Evolutionary conservation across 2,113 vertebrate genomes (phyloP), one percentile per base, ranked within the genome.

Genomic region (zebrafish (Danio rerio)): DNA sequence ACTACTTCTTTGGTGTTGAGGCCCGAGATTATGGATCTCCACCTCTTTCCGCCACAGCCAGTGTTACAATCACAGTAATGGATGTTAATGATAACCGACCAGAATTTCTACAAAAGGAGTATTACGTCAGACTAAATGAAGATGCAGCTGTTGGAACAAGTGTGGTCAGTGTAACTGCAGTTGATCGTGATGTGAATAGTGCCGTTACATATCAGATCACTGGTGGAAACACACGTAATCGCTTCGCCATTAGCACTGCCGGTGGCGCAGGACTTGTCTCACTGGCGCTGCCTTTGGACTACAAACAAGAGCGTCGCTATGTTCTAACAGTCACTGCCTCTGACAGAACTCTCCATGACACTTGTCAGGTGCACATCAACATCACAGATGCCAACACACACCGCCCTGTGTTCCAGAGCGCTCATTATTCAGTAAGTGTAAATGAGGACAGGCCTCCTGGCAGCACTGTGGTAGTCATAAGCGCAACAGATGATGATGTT

Each of bases 361-460:
- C 95, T 81, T 99, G 97, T 86, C 95, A 98, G 0, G 96, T 99
- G 71, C 97, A 99, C 81, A 92, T 99, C 89, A 99, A 99, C 90
- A 98, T 99, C 87, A 99, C 98, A 0, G 98, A 99, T 3, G 98
- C 98, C 86, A 99, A 99, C 90, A 99, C 98, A 0, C 98, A 99
- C 81, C 90, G 98, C 52, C 98, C 98, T 0, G 97, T 99, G 11
- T 99, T 99, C 86, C 98, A 99, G 86, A 99, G 97, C 0, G 96
- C 98, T 31, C 98, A 99, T 91, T 99, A 99, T 87, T 97, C 98
- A 0, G 93, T 98, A 21, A 97, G 93, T 16, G 94, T 99, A 81
- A 97, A 98, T 0, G 98, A 99, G 88, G 96, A 99, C 83, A 92
- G 94, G 13, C 96, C 97, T 0, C 93, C 95, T 65, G 98, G 97